Evolutionary conservation across 2,113 vertebrate species (phyloP), one percentile per base, ranked within the genome.

Genomic region (Meleagris gallopavo): DNA sequence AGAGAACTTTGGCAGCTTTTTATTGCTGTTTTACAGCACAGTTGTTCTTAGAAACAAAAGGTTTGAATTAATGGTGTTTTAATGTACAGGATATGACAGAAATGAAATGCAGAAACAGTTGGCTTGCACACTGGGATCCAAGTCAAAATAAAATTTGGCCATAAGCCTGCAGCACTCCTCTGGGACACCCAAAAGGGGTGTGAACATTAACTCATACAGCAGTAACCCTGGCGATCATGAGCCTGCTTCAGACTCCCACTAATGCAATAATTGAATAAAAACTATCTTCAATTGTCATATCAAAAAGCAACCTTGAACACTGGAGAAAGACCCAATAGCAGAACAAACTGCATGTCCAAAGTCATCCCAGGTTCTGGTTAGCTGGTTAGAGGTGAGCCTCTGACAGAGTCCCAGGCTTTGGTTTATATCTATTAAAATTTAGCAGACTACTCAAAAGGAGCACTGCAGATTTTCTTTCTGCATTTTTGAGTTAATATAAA

Each of bases 51-150:
- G 75, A 96, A 94, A 96, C 95, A 92, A 96, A 97, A 96, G 93
- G 89, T 95, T 96, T 61, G 79, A 92, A 94, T 86, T 94, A 93
- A 95, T 84, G 95, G 85, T 65, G 84, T 96, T 97, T 96, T 96
- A 96, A 93, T 69, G 93, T 84, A 91, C 92, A 95, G 95, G 97
- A 96, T 93, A 93, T 74, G 90, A 96, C 95, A 96, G 97, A 96
- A 96, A 94, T 91, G 95, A 97, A 95, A 96, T 86, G 91, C 71
- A 81, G 96, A 91, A 96, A 94, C 93, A 91, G 92, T 93, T 96
- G 94, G 97, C 95, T 94, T 80, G 88, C 83, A 45, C 65, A 27
- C 93, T 86, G 86, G 93, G 90, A 96, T 88, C 89, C 48, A 65
- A 96, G 93, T 96, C 95, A 94, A 95, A 97, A 95, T 82, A 85